A percentile compares a stretch with the other conserved stretches of the same genome.
Conservation (phyloP, 2,888 invertebrate species). For the Pollenia griseotomentosa region DNA sequence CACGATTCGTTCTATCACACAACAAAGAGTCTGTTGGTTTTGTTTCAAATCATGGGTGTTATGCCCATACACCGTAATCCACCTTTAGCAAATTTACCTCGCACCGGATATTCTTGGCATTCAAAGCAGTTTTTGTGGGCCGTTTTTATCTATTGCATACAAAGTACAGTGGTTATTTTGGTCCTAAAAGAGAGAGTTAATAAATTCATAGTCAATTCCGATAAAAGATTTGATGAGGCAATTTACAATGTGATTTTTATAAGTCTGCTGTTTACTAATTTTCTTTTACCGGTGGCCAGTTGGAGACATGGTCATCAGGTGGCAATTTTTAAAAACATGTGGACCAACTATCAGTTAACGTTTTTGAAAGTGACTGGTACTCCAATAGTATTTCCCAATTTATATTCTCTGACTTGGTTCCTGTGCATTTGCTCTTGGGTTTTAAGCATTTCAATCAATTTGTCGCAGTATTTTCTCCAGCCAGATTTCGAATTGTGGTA, state of each 20-base stretch:
- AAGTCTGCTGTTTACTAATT: slow-evolving; percentile 89
- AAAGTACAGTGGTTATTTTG: slow-evolving; percentile 86
- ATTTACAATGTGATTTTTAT: slow-evolving; percentile 91
- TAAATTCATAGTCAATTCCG: slow-evolving; percentile 86
- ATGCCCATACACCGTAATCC: slow-evolving; percentile 90
- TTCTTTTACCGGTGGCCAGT: slow-evolving; percentile 88
- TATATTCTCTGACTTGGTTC: slow-evolving; percentile 87
- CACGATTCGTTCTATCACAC: slow-evolving; percentile 90
- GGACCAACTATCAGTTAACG: slow-evolving; percentile 90
- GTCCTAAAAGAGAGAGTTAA: slow-evolving; percentile 86
- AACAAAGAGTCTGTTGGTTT: slow-evolving; percentile 88
- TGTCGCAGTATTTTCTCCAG: slow-evolving; percentile 89
- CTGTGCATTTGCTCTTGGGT: slow-evolving; percentile 89
- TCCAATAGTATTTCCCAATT: slow-evolving; percentile 88
- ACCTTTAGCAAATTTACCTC: slow-evolving; percentile 84
- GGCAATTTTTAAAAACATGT: slow-evolving; percentile 91
- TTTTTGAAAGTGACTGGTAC: slow-evolving; percentile 84
- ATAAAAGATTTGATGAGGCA: slow-evolving; percentile 90
- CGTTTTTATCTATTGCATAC: slow-evolving; percentile 87
- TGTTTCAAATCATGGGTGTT: slow-evolving; percentile 91
- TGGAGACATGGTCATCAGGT: slow-evolving; percentile 90
- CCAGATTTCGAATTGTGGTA: slow-evolving; percentile 90
- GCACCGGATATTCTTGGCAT: slow-evolving; percentile 88
- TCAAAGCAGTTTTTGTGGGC: slow-evolving; percentile 89
- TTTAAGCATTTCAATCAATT: slow-evolving; percentile 87